Base-by-base conservation (phyloP, 2,888 invertebrate genomes). In the Aleiodes alternator region DNA sequence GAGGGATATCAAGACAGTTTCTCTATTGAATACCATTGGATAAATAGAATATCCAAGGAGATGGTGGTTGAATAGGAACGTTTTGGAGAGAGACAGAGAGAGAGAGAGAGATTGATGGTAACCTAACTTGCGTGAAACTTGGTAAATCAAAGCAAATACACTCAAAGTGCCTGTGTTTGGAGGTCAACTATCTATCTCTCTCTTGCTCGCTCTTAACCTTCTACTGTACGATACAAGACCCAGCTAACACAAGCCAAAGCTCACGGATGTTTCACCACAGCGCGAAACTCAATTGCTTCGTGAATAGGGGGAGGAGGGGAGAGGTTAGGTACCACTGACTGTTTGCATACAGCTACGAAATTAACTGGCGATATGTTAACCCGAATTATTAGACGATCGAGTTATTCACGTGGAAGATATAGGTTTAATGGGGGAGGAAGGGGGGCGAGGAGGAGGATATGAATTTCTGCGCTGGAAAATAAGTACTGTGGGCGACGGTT, bases 71-170 rank as follows among this genome's bases (percentile, higher is more conserved):
- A 56, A 56, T 8, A 53, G 56, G 68, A 57, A 69, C 64, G 72
- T 16, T 59, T n/a, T 69, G 4, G 61, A 73, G 55, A n/a, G 43
- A 16, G n/a, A n/a, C n/a, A n/a, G 61, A 73, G 55, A n/a, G 61
- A 73, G 55, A n/a, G 61, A 73, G 55, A n/a, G 56, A 76, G 55
- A 69, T 34, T 43, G 76, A 66, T 59, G 76, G 82, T 88, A 88
- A 51, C 87, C 87, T 87, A 87, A 88, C 88, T 88, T 88, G 85
- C 81, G 82, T 84, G 86, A 85, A 86, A 89, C 88, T 87, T 88
- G 87, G 81, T 79, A 84, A 89, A 88, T 89, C 88, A 88, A 89
- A 88, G 89, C 86, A 89, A 88, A 88, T 86, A 87, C 84, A 82
- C 82, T 80, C 83, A 84, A 87, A 87, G 83, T 87, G 86, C 85